Evolutionary conservation across 2,888 invertebrate species (phyloP).

Genomic region (Drosophila stalkeri): DNA sequence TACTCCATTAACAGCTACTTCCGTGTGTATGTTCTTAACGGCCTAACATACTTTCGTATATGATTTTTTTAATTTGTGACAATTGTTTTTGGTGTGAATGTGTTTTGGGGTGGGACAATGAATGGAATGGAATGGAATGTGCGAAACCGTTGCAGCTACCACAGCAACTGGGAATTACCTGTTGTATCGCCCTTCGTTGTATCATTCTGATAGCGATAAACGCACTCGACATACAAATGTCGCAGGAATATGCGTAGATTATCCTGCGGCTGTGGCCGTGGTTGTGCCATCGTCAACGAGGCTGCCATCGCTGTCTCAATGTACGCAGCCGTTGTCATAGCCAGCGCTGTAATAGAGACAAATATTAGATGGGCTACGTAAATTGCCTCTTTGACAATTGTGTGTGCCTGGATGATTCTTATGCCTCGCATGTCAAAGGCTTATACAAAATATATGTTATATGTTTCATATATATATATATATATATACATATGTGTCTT

Average conservation of each 20-base stretch:
- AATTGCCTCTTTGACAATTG: slow-evolving; percentile 21
- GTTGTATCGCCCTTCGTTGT: slow-evolving; percentile 49
- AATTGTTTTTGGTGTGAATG: background rate
- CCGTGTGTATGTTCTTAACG: background rate
- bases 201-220: slow-evolving; percentile 77
- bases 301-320: slow-evolving; percentile 18
- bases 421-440: slow-evolving; percentile 26
- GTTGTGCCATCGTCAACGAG: background rate
- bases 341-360: slow-evolving; percentile 28
- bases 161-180: slow-evolving; percentile 49
- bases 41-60: background rate
- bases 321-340: slow-evolving; percentile 24
- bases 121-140: background rate
- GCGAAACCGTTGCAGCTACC: background rate
- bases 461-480: background rate
- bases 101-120: background rate
- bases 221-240: slow-evolving; percentile 82
- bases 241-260: slow-evolving; percentile 70
- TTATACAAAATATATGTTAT: background rate
- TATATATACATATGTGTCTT: background rate
- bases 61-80: background rate
- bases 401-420: slow-evolving; percentile 42
- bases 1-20: too few relatives aligned
- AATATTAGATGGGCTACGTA: background rate
- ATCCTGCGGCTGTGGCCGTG: slow-evolving; percentile 50